Evolutionary conservation across 2,888 invertebrate species (phyloP).

Genomic region (Mellilla xanthometata): DNA sequence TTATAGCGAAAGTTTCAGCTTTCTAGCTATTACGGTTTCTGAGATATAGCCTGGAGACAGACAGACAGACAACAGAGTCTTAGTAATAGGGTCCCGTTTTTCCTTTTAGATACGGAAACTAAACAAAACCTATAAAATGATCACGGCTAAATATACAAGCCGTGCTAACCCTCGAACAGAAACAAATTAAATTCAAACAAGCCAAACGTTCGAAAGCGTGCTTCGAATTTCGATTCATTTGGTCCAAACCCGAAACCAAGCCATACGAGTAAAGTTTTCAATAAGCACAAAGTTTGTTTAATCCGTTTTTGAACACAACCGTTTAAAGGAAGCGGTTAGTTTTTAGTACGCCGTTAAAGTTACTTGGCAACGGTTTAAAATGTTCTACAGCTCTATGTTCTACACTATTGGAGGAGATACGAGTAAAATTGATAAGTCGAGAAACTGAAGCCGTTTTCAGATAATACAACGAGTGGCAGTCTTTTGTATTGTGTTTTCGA

Average conservation of each 20-base stretch:
- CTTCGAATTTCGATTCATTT: conserved; percentile 16
- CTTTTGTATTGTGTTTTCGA: no score
- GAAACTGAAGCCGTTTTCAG: no score
- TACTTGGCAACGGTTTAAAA: conserved; percentile 39
- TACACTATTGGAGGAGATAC: no score
- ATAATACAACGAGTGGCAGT: no score
- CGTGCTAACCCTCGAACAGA: not conserved
- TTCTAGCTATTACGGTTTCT: no score
- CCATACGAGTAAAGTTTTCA: conserved; percentile 19
- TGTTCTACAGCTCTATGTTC: conserved; percentile 9
- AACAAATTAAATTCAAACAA: conserved; percentile 3
- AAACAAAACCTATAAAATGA: no score
- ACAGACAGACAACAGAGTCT: no score
- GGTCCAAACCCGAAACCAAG: conserved; percentile 26
- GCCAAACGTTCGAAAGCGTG: not conserved
- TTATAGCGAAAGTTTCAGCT: no score
- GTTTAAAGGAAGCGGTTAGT: conserved; percentile 37
- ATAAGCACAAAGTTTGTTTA: conserved; percentile 29
- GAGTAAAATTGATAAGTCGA: no score
- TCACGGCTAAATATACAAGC: not conserved
- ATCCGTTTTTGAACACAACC: conserved; percentile 22
- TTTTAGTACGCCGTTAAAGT: conserved; percentile 43
- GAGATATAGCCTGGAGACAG: no score
- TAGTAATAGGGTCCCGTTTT: no score
- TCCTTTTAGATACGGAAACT: no score